Conservation (phyloP, 2,797 vertebrate genomes). For the Morus bassanus region DNA sequence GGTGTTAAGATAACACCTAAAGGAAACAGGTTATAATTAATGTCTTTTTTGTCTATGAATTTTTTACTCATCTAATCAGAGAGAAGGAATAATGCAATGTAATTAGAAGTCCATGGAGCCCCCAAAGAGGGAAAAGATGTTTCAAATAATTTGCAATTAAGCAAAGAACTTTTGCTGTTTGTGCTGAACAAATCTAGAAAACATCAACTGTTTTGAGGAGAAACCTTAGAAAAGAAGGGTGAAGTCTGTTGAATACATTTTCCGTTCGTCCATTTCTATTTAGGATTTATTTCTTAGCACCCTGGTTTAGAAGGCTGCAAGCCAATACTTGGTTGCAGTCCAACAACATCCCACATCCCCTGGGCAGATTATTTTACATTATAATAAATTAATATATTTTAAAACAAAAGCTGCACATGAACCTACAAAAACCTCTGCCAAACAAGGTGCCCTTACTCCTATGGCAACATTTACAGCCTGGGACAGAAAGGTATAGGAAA, state of each 20-base stretch:
- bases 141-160: neutral
- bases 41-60: neutral
- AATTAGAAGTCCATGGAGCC: neutral
- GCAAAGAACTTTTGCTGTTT: neutral
- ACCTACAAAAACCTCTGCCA: neutral
- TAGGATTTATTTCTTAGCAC: slow-evolving; percentile 61
- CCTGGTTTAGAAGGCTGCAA: slow-evolving; percentile 56
- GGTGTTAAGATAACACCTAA: neutral
- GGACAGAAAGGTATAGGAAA: neutral
- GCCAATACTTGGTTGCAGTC: slow-evolving; percentile 55
- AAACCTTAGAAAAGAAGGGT: neutral
- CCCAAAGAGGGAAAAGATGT: neutral
- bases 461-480: neutral
- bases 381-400: slow-evolving; percentile 51
- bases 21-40: neutral
- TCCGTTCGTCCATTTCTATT: slow-evolving; percentile 12
- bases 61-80: neutral
- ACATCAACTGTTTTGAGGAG: neutral
- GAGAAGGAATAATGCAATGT: neutral
- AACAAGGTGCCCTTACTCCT: neutral
- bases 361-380: slow-evolving; percentile 52
- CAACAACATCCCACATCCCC: slow-evolving; percentile 58
- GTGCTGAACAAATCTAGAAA: neutral
- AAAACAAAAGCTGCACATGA: neutral
- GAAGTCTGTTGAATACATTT: slow-evolving; percentile 14